Conservation (phyloP, 2,888 invertebrate genomes). For the Microplitis deprimator region DNA sequence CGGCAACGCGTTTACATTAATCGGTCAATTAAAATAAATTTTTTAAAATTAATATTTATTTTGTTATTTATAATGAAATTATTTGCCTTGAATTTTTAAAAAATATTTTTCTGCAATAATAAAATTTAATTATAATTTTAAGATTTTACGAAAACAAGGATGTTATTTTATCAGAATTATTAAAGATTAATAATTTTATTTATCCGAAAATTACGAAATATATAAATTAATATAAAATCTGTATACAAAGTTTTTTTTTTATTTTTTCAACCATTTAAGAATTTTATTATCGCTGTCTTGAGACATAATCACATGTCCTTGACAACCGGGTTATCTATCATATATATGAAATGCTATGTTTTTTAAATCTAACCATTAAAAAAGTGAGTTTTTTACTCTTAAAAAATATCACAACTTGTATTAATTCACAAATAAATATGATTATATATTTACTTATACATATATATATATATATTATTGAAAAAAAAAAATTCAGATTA, state of each 20-base stretch:
- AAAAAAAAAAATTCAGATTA: too few species aligned
- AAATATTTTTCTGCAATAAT: too few species aligned
- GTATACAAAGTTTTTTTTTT: slow-evolving; percentile 21
- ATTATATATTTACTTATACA: too few species aligned
- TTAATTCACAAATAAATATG: too few species aligned
- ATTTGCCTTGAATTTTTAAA: too few species aligned
- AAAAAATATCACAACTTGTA: too few species aligned
- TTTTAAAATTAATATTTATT: background rate
- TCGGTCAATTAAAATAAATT: background rate
- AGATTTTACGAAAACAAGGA: background rate
- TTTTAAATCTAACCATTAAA: background rate
- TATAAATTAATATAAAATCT: background rate
- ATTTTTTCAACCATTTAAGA: slow-evolving; percentile 35
- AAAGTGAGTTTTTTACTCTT: background rate
- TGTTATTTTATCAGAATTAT: background rate
- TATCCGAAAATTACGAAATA: background rate
- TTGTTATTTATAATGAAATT: too few species aligned
- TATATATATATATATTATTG: too few species aligned
- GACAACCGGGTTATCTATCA: slow-evolving; percentile 65
- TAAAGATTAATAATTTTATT: background rate
- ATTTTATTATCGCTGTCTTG: slow-evolving; percentile 19
- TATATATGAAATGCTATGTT: background rate
- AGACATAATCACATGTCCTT: slow-evolving; percentile 63
- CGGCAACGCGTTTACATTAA: background rate
- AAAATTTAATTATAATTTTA: slow-evolving; percentile 8